Conservation (phyloP, 1,140 invertebrate genomes). For the Potamilus streckersoni region DNA sequence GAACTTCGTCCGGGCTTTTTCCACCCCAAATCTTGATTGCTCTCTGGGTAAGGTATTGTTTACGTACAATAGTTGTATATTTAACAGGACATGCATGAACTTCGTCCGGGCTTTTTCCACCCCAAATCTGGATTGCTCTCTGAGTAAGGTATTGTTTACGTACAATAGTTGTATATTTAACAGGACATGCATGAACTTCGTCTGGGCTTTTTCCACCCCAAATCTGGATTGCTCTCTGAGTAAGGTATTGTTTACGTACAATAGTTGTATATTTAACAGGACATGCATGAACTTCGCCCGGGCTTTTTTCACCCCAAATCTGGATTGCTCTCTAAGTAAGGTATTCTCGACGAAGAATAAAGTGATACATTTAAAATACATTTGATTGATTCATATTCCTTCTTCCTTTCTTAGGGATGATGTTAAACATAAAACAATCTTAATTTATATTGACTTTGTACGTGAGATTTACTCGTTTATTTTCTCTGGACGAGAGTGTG, state of each 20-base stretch:
- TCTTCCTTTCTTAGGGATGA: too few relatives aligned
- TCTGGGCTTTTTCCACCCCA: constrained; percentile 81
- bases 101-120: constrained; percentile 81
- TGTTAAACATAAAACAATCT: too few relatives aligned
- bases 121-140: constrained; percentile 77
- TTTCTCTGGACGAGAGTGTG: too few relatives aligned
- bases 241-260: constrained; percentile 78
- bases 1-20: constrained; percentile 77
- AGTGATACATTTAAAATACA: too few relatives aligned
- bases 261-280: constrained; percentile 75
- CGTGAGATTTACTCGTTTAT: too few relatives aligned
- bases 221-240: constrained; percentile 75
- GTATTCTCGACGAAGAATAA: constrained; percentile 77
- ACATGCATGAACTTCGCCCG: constrained; percentile 74
- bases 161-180: constrained; percentile 73
- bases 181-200: constrained; percentile 70
- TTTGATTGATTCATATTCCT: too few relatives aligned
- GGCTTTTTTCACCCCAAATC: constrained; percentile 79
- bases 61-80: constrained; percentile 67
- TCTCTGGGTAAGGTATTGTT: constrained; percentile 78
- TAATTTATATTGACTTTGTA: too few relatives aligned
- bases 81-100: constrained; percentile 71
- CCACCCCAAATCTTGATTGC: constrained; percentile 81
- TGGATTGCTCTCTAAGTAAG: constrained; percentile 73
- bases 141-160: constrained; percentile 78